A percentile compares a stretch with the other conserved stretches of the same genome.
Conservation (phyloP, 2,888 invertebrate species). For the Ernsta delagoae region DNA sequence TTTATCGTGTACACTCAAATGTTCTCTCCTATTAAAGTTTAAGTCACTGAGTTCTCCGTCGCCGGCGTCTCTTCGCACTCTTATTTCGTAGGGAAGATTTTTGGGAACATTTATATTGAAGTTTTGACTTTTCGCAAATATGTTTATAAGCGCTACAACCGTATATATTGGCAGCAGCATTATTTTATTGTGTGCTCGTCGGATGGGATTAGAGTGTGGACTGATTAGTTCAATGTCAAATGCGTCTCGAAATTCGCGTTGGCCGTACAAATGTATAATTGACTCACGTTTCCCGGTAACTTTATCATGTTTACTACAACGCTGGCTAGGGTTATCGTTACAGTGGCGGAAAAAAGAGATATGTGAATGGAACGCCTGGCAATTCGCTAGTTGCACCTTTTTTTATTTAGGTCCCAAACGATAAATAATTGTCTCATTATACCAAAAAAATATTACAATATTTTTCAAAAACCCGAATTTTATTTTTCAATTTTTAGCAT, state of each 20-base stretch:
- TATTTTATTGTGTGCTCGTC: not conserved
- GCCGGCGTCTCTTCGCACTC: not conserved
- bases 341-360: too few relatives aligned
- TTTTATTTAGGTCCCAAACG: too few relatives aligned
- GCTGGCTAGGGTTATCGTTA: not conserved
- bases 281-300: conserved; percentile 6
- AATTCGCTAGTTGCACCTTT: too few relatives aligned
- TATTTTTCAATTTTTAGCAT: too few relatives aligned
- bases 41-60: not conserved
- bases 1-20: not conserved
- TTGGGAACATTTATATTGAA: conserved; percentile 45
- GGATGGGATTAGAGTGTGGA: not conserved
- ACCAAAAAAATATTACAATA: too few relatives aligned
- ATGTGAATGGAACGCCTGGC: too few relatives aligned
- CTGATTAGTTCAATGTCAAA: not conserved
- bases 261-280: not conserved
- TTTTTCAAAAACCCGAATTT: too few relatives aligned
- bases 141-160: conserved; percentile 45
- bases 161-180: conserved; percentile 42
- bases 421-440: too few relatives aligned
- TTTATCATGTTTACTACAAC: conserved; percentile 5
- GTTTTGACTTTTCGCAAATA: conserved; percentile 49
- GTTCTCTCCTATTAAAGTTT: not conserved
- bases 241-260: not conserved
- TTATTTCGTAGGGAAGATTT: conserved; percentile 17